Conservation (phyloP, 2,888 invertebrate genomes). For the Aromia moschata region DNA sequence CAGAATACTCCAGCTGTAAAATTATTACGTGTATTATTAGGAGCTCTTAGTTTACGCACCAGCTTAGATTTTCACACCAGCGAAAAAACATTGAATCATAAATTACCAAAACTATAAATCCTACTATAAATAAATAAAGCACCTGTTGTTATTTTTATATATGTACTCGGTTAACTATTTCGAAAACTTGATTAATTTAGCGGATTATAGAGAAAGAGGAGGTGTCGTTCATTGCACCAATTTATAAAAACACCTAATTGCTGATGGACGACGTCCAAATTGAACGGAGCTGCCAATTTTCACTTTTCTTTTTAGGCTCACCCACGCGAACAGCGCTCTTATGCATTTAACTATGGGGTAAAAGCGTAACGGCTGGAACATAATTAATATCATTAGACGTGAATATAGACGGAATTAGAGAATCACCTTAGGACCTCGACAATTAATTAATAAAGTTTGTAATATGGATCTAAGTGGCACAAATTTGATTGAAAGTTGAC, state of each 20-base stretch:
- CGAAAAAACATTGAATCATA: constrained; percentile 1
- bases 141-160: constrained; percentile 14
- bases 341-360: not conserved
- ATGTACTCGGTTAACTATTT: constrained; percentile 5
- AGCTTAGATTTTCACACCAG: not conserved
- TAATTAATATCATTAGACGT: no score
- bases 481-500: not conserved
- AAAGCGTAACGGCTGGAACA: no score
- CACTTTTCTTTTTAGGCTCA: constrained; percentile 36
- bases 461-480: no score
- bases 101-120: constrained; percentile 1
- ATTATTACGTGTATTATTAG: no score
- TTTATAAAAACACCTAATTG: constrained; percentile 27
- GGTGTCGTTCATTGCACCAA: constrained; percentile 29
- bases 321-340: constrained; percentile 53
- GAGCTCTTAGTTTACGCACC: not conserved
- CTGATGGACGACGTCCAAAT: constrained; percentile 30
- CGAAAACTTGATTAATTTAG: constrained; percentile 11
- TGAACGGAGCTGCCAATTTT: constrained; percentile 29
- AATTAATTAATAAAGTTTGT: no score
- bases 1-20: not conserved
- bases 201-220: constrained; percentile 12
- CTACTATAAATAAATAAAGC: constrained; percentile 20
- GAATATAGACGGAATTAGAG: no score
- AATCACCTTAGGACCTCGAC: no score